Conservation (phyloP, 2,113 vertebrate genomes). For the Peromyscus polionotus region DNA sequence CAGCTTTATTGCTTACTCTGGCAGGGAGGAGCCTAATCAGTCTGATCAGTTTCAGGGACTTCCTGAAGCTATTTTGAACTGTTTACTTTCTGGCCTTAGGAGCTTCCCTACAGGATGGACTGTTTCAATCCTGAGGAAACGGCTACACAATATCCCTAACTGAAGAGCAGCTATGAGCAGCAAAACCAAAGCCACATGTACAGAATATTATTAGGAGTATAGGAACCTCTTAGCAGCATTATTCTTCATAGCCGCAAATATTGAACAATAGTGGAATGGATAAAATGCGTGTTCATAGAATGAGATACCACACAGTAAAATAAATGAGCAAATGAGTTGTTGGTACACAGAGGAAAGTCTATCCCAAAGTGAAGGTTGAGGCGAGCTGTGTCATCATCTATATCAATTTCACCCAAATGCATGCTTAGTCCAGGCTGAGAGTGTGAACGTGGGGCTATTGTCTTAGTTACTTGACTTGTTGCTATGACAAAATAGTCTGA, state of each 20-base stretch:
- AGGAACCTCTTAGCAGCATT: neutral
- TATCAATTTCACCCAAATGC: neutral
- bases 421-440: neutral
- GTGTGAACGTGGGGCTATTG: neutral
- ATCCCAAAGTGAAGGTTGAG: neutral
- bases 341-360: neutral
- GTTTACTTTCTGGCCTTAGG: neutral
- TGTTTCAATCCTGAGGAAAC: neutral
- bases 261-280: too few species aligned
- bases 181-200: neutral
- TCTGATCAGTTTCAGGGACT: neutral
- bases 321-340: neutral
- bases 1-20: neutral
- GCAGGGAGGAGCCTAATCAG: neutral
- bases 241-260: too few species aligned
- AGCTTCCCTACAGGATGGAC: neutral
- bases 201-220: neutral
- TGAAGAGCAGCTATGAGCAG: neutral
- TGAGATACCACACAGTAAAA: neutral
- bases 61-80: neutral
- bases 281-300: too few species aligned
- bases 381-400: neutral
- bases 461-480: neutral
- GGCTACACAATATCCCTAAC: too few species aligned
- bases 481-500: neutral